These are phyloP conservation scores for Spatula clypeata DNA, from an alignment of 2,797 vertebrate genomes.

Conservation along the genomic window DNA sequence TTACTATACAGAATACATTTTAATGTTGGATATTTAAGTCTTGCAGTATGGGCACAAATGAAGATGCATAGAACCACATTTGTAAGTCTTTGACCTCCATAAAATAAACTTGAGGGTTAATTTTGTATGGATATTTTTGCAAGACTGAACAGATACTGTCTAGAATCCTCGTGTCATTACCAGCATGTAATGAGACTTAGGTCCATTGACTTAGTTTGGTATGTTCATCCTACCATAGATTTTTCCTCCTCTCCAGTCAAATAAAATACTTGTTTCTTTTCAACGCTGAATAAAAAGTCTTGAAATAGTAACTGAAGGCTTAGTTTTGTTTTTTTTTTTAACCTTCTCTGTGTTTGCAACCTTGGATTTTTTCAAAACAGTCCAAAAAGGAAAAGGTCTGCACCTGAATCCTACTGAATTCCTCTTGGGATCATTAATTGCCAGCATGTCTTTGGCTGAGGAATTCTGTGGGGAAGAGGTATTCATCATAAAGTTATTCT, in stretches of 20 bases:
- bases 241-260: not conserved
- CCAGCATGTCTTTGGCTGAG: not conserved
- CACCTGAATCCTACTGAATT: not conserved
- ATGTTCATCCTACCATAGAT: not conserved
- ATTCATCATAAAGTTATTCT: not conserved
- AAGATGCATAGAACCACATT: not conserved
- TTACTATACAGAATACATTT: rapidly evolving
- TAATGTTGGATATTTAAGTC: not conserved
- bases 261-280: not conserved
- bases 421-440: not conserved
- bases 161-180: not conserved
- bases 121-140: not conserved
- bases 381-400: not conserved
- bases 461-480: not conserved
- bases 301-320: not conserved
- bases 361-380: slow-evolving; percentile 16
- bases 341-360: not conserved
- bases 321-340: not conserved
- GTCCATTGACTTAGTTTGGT: slow-evolving; percentile 2
- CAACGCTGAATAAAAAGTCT: not conserved
- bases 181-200: not conserved
- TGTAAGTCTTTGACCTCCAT: not conserved
- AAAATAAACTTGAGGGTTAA: not conserved
- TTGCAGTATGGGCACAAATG: not conserved
- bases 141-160: not conserved